Evolutionary conservation across 2,797 vertebrate genomes (phyloP).

Genomic region (Neostethus bicornis): DNA sequence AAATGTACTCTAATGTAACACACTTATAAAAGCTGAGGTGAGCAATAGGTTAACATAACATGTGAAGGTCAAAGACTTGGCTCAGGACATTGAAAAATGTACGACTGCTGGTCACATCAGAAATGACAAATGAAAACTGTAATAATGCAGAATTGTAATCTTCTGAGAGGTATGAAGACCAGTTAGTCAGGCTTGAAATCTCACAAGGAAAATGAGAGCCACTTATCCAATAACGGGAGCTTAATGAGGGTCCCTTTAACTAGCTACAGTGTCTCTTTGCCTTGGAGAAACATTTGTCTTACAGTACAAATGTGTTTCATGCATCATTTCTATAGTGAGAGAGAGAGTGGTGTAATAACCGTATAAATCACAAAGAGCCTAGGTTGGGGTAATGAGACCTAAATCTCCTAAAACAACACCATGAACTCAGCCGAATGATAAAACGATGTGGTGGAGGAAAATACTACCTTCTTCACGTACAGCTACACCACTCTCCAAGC

Average conservation of each 20-base stretch:
- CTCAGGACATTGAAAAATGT: conserved; percentile 72
- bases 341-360: conserved; percentile 79
- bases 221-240: conserved; percentile 84
- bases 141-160: conserved; percentile 67
- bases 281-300: conserved; percentile 83
- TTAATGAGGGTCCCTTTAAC: conserved; percentile 84
- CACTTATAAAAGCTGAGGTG: conserved; percentile 65
- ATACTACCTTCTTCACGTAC: conserved; percentile 74
- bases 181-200: conserved; percentile 78
- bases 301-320: conserved; percentile 83
- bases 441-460: conserved; percentile 79
- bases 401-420: conserved; percentile 84
- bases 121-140: conserved; percentile 72
- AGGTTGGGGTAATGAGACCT: conserved; percentile 81
- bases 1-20: too few species aligned
- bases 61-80: conserved; percentile 77
- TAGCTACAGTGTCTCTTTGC: conserved; percentile 76
- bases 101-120: conserved; percentile 60
- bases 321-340: conserved; percentile 82
- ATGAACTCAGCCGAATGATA: conserved; percentile 79
- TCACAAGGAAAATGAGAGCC: conserved; percentile 82
- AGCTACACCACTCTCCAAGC: conserved; percentile 73
- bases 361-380: conserved; percentile 79
- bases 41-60: conserved; percentile 76
- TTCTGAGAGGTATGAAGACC: conserved; percentile 80